Base-by-base conservation (phyloP, 1,140 invertebrate genomes). In the Olivierus martensii region DNA sequence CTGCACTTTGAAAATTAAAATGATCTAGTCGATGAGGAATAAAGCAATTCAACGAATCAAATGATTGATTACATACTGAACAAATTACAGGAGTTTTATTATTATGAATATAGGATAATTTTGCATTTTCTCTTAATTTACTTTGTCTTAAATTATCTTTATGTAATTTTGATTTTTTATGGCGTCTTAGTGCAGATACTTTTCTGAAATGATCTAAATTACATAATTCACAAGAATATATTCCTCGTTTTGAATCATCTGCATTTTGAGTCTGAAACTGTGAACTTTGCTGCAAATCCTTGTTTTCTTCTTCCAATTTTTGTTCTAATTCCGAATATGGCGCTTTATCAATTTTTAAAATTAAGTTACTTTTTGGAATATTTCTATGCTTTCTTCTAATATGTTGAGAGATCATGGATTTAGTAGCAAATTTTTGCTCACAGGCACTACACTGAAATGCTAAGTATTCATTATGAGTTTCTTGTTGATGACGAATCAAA, bases 21-120 rank as follows among this genome's bases (percentile, higher is more conserved):
- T 58, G 56, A 19, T 52, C 45, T 7, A 58, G 41, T 2, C 56
- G 47, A 50, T 58, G 56, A 22, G 56, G 56, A 3, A 58, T 52
- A 51, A 58, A 58, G 44, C 48, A 45, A 21, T 43, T 49, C 11
- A 55, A 21, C 1, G 28, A 36, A n/a, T 46, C 45, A 19, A 57
- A 57, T 22, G 52, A 47, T 28, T 50, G 28, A 15, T n/a, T 44
- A 28, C 55, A 57, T 18, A 47, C 55, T 22, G 28, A 49, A 18
- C 55, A 57, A 11, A 34, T 35, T 17, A 57, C 11, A n/a, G 55
- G 55, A 18, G 17, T 19, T 43, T 43, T 22, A 4, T 22, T 43
- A 9, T 18, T 9, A 18, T 17, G 21, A 9, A 9, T 18, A 18
- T 6, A 17, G 7, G 21, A 4, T 22, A 18, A 17, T 22, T 46